A percentile compares a stretch with the other conserved stretches of the same genome.
These are phyloP conservation scores for Noctua comes DNA, from an alignment of 2,888 invertebrate species.

Conservation along the genomic window DNA sequence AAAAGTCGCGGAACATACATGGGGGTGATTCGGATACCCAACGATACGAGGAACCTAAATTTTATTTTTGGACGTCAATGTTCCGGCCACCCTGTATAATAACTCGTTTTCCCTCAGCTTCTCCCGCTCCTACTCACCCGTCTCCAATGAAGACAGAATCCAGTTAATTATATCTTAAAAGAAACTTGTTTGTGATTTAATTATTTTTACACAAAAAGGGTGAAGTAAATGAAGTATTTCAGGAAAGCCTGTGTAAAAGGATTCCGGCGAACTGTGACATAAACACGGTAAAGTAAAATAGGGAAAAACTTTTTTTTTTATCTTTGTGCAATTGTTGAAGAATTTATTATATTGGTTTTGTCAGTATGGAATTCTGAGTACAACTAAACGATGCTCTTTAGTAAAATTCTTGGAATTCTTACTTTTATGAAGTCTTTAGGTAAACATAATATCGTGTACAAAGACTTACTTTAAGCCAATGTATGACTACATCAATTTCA, in stretches of 20 bases:
- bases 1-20: too few relatives aligned
- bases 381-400: not conserved
- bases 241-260: not conserved
- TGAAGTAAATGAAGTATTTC: conserved; percentile 2
- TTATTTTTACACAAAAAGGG: conserved; percentile 10
- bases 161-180: conserved; percentile 25
- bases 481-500: not conserved
- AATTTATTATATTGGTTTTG: not conserved
- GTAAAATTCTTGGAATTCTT: not conserved
- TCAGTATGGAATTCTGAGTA: not conserved
- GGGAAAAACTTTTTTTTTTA: not conserved
- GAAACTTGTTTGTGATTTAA: conserved; percentile 24
- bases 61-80: too few relatives aligned
- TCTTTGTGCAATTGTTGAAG: not conserved
- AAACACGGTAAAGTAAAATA: not conserved
- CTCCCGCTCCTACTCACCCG: not conserved
- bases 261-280: not conserved
- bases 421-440: not conserved
- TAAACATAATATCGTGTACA: not conserved
- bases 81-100: too few relatives aligned
- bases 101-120: not conserved
- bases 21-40: too few relatives aligned
- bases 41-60: too few relatives aligned
- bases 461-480: not conserved
- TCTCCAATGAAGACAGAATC: not conserved